Base-by-base conservation (phyloP, 2,797 vertebrate species). In the Erpetoichthys calabaricus region DNA sequence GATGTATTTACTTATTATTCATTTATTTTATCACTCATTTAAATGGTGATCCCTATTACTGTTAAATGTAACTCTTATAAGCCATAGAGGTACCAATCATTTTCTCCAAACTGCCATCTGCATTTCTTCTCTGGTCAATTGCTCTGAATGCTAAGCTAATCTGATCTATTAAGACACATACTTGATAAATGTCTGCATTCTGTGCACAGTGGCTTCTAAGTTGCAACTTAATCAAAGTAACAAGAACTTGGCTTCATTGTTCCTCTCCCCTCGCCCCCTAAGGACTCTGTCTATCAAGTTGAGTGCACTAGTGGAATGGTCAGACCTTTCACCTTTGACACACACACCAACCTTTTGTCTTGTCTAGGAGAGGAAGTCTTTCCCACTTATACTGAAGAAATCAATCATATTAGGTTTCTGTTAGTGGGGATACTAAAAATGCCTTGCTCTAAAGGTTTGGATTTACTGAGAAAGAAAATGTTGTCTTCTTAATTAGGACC, bases 171-270 rank as follows among this genome's bases (percentile, higher is more conserved):
- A 42, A 59, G 51, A 59, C 51, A 42, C 8, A 44, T 44, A 44
- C 57, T 53, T 59, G 57, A 59, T 42, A 52, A 53, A 59, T 53
- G 44, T 44, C 51, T 45, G 10, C 7, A 8, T 53, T 56, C 53
- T 45, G 7, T 41, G 43, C 8, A 42, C 8, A 49, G 59, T 51
- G 7, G 59, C 50, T 45, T 61, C 53, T 55, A 61, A 61, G 45
- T 45, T 52, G 47, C 47, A 60, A 42, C 47, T 56, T 56, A 56
- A 60, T 60, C 47, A 52, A 7, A 49, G 47, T 60, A 60, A 60
- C 59, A 45, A 60, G 57, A 51, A 50, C 42, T 47, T 51, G 10
- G 42, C 42, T 50, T 6, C 57, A 59, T 53, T 59, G 57, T 53
- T 44, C 25, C 51, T n/a, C 9, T 8, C 8, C 45, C 49, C 45